Percentiles rank a stretch among this genome's conserved stretches.
phyloP scores from a whole-genome alignment of 35 echinoderm and acorn worm genomes.

The Strongylocentrotus purpuratus region DNA sequence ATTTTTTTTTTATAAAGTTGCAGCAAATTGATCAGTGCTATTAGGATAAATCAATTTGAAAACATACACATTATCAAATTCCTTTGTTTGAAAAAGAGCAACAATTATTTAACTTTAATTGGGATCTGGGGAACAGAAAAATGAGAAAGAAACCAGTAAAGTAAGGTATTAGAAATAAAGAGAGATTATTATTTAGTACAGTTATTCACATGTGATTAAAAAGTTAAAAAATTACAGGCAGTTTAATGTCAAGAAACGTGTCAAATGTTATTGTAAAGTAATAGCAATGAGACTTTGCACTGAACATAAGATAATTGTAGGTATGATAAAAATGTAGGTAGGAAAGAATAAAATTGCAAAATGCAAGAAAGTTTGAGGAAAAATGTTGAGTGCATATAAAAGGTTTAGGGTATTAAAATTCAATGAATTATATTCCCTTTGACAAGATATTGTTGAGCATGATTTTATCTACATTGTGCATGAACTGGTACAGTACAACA shows the following conservation, averaged over 20 bases:
- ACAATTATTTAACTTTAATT: neutral
- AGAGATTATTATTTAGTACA: too few relatives aligned
- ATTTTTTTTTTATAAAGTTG: neutral
- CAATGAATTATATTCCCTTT: neutral
- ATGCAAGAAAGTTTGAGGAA: neutral
- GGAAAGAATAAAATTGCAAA: neutral
- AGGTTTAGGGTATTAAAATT: neutral
- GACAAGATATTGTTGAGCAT: neutral
- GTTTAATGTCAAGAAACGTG: too few relatives aligned
- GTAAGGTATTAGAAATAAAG: too few relatives aligned
- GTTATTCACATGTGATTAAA: too few relatives aligned
- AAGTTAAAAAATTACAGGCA: too few relatives aligned
- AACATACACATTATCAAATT: neutral
- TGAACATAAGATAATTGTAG: too few relatives aligned
- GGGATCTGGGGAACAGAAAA: neutral
- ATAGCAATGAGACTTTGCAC: too few relatives aligned
- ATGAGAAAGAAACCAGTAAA: too few relatives aligned
- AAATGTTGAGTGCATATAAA: neutral
- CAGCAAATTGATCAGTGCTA: neutral
- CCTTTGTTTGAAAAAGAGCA: neutral
- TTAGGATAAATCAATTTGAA: neutral
- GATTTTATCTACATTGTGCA: neutral
- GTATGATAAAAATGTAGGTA: neutral
- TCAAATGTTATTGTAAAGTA: too few relatives aligned
- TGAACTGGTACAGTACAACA: neutral